Base-by-base conservation (phyloP, 2,888 invertebrate species). In the Calameuta idolon region DNA sequence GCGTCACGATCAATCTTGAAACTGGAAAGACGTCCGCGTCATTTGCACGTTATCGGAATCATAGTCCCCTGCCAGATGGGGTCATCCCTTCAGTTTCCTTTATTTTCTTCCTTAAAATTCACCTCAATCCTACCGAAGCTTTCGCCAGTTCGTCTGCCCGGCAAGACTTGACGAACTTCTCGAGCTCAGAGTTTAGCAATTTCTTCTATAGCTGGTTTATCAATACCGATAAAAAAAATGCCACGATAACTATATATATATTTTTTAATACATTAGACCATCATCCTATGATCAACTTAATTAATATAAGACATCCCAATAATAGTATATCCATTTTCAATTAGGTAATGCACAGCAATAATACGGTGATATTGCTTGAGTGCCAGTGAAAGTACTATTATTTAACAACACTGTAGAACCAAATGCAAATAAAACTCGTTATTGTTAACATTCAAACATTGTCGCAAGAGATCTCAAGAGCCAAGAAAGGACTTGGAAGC, bases 21-120 rank as follows among this genome's bases (percentile, higher is more conserved):
- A 80, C 82, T 79, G 83, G 81, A 82, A 76, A 79, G 37, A 79
- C 77, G 80, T 83, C 83, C 82, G 81, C 81, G 82, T 83, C 82
- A 83, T 83, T 82, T 81, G 82, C 83, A 83, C 82, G 82, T 83
- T 83, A 83, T 83, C 82, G 81, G 77, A 83, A 83, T 83, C 83
- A 81, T 55, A 23, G 4, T 55, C 55, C 55, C 55, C 9, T 23
- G 55, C 55, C 55, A 55, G 55, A 55, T 55, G 23, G 55, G 55
- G 9, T 55, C 55, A 55, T 55, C 23, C 55, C 55, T 55, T 55
- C 55, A 55, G 23, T 55, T 23, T 55, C 55, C 55, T 55, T 55
- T 55, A 15, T 55, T 55, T 55, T 23, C 55, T 23, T 55, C 9
- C 55, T 23, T 0, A 55, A 55, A 55, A 55, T 23, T 23, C 55